A percentile compares a stretch with the other conserved stretches of the same genome.
Evolutionary conservation across 2,888 invertebrate genomes (phyloP).

Genomic region (Xylophagus ater): DNA sequence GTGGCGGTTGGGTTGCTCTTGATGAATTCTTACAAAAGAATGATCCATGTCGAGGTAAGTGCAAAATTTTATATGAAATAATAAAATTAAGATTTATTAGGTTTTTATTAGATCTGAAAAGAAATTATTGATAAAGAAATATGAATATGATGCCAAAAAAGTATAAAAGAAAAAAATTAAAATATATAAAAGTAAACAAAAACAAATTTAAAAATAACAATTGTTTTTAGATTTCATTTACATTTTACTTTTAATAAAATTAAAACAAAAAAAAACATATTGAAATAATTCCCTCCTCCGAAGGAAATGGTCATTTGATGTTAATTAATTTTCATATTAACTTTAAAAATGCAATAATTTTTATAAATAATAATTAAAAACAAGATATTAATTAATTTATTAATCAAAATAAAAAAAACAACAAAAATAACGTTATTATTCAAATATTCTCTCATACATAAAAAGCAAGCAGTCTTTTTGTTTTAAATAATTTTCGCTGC

Average conservation of each 20-base stretch:
- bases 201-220: constrained; percentile 15
- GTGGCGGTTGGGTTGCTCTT: constrained; percentile 98
- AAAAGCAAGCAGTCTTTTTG: too few relatives aligned
- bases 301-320: constrained; percentile 42
- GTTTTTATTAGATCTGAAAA: constrained; percentile 15
- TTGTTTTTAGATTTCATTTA: constrained; percentile 8
- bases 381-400: constrained; percentile 18
- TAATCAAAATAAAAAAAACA: constrained; percentile 23
- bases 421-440: constrained; percentile 14
- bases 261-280: constrained; percentile 2
- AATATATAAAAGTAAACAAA: constrained; percentile 7
- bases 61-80: too few relatives aligned
- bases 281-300: constrained; percentile 5
- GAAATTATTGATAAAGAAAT: constrained; percentile 7
- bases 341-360: constrained; percentile 7
- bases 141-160: constrained; percentile 11
- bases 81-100: constrained; percentile 7
- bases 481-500: too few relatives aligned
- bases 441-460: background rate
- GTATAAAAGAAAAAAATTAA: constrained; percentile 6
- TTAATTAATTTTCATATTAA: constrained; percentile 29
- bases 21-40: constrained; percentile 99
- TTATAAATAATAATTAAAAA: constrained; percentile 17
- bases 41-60: constrained; percentile 99
- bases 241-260: constrained; percentile 3